Percentiles rank a stretch among this genome's conserved stretches.
Conservation (phyloP, 2,113 vertebrate genomes). For the Puntigrus tetrazona region DNA sequence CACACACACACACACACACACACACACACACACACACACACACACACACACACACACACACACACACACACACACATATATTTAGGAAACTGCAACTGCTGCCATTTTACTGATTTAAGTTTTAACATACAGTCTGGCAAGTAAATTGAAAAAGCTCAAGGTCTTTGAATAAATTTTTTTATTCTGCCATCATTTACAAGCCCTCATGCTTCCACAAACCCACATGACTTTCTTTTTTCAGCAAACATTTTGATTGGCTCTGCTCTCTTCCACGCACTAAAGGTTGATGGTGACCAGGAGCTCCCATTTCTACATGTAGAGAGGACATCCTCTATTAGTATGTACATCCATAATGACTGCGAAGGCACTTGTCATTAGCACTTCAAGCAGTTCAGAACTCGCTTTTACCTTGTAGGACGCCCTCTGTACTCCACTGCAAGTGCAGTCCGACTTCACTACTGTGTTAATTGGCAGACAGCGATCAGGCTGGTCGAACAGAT, state of each 20-base stretch:
- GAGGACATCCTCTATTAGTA: neutral
- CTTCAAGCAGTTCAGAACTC: conserved; percentile 36
- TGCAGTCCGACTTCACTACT: neutral
- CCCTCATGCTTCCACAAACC: neutral
- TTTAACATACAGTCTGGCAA: neutral
- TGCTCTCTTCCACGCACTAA: neutral
- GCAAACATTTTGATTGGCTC: neutral
- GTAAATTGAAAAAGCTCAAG: neutral
- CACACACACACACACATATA: too few species aligned
- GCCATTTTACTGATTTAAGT: neutral
- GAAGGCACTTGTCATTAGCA: conserved; percentile 37
- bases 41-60: too few species aligned
- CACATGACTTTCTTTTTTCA: neutral
- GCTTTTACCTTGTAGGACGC: conserved; percentile 26
- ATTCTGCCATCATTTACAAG: neutral
- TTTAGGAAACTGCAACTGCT: too few species aligned
- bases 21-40: too few species aligned
- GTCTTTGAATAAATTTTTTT: too few species aligned
- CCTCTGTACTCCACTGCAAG: neutral
- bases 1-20: too few species aligned
- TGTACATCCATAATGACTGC: neutral
- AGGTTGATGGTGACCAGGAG: neutral
- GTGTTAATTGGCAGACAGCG: conserved; percentile 59
- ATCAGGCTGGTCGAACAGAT: conserved; percentile 57
- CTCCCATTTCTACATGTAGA: neutral